Conservation (phyloP, 2,888 invertebrate genomes). For the Ommatoiulus sabulosus region DNA sequence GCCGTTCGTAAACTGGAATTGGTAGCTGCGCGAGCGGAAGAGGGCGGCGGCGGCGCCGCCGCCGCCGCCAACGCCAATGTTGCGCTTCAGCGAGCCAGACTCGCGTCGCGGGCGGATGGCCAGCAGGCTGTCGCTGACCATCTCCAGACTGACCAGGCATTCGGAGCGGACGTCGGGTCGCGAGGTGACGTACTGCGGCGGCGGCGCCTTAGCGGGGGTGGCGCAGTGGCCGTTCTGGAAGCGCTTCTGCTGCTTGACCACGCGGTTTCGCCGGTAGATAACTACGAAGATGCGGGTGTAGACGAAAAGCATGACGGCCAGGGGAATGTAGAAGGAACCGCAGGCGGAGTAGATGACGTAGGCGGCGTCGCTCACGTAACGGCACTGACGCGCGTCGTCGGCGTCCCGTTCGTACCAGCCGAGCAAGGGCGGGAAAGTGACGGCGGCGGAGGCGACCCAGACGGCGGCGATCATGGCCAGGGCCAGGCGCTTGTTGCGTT, state of each 20-base stretch:
- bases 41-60: not conserved
- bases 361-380: constrained; percentile 63
- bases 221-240: constrained; percentile 57
- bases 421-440: constrained; percentile 65
- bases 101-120: constrained; percentile 50
- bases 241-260: constrained; percentile 57
- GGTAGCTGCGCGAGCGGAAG: constrained; percentile 56
- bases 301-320: constrained; percentile 65
- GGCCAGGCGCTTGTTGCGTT: constrained; percentile 63
- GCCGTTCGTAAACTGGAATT: constrained; percentile 55
- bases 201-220: not conserved
- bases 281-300: constrained; percentile 65
- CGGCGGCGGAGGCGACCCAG: constrained; percentile 64
- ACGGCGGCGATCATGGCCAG: constrained; percentile 64
- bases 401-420: constrained; percentile 60
- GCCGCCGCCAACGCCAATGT: not conserved
- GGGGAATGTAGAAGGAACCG: constrained; percentile 65
- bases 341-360: constrained; percentile 65
- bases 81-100: constrained; percentile 18
- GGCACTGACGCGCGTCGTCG: constrained; percentile 60
- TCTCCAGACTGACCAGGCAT: constrained; percentile 54
- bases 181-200: not conserved
- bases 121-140: constrained; percentile 57
- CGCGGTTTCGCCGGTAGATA: constrained; percentile 53
- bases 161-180: constrained; percentile 37